These are phyloP conservation scores for Diuraphis noxia DNA, from an alignment of 1,140 invertebrate genomes.

Conservation along the genomic window DNA sequence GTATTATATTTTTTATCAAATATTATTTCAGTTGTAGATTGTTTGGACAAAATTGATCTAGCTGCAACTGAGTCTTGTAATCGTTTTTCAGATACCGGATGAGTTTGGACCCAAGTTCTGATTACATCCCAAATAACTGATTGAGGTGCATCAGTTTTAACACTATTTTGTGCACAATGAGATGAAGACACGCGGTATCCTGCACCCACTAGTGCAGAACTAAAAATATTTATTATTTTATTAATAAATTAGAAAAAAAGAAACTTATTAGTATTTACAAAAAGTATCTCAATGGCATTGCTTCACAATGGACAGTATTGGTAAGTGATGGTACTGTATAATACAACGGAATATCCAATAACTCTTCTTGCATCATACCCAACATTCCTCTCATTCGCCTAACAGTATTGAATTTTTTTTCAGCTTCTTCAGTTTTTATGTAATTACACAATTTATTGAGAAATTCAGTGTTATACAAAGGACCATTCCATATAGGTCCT, in stretches of 20 bases:
- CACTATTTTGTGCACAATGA: constrained; percentile 82
- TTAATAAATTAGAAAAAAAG: background rate
- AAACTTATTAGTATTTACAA: constrained; percentile 30
- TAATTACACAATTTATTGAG: constrained; percentile 64
- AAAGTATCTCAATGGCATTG: constrained; percentile 66
- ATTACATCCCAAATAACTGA: constrained; percentile 92
- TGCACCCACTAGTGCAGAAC: constrained; percentile 91
- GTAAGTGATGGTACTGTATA: constrained; percentile 74
- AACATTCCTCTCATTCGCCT: constrained; percentile 77
- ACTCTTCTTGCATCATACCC: constrained; percentile 75
- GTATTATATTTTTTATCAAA: constrained; percentile 72
- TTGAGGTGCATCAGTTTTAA: constrained; percentile 93
- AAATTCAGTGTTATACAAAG: constrained; percentile 81
- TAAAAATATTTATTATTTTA: constrained; percentile 61
- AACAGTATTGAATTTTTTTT: constrained; percentile 67
- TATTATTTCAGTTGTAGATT: constrained; percentile 63
- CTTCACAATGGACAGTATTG: constrained; percentile 69
- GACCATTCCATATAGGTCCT: constrained; percentile 91
- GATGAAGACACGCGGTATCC: constrained; percentile 92
- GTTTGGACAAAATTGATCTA: constrained; percentile 65
- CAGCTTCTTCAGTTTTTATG: constrained; percentile 57
- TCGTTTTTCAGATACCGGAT: constrained; percentile 65
- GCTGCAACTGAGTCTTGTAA: constrained; percentile 58
- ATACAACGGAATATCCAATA: constrained; percentile 83
- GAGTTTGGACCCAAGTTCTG: constrained; percentile 74